Percentiles rank a stretch among this genome's conserved stretches.
phyloP scores from a whole-genome alignment of 2,113 vertebrate species.

The Ictalurus furcatus region DNA sequence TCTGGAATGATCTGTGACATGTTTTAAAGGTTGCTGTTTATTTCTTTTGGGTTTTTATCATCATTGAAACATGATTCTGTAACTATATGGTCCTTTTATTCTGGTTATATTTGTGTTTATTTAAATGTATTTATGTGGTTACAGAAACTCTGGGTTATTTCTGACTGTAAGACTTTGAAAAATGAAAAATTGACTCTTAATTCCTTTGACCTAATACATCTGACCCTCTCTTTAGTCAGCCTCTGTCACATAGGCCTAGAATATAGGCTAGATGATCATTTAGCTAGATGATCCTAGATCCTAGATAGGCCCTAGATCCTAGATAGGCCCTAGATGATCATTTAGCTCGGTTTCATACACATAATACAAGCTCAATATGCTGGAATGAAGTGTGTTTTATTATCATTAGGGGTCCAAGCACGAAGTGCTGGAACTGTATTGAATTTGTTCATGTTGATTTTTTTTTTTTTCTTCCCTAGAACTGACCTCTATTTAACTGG shows the following conservation, averaged over 20 bases:
- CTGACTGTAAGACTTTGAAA: too few species aligned
- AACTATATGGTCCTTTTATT: neutral
- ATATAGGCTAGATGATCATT: neutral
- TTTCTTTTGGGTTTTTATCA: neutral
- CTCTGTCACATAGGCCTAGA: neutral
- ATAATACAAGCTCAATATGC: too few species aligned
- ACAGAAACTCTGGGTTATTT: neutral
- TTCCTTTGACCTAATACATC: neutral
- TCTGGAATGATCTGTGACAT: neutral
- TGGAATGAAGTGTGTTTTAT: neutral
- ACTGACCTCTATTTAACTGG: too few species aligned
- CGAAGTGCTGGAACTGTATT: neutral
- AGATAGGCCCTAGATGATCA: neutral
- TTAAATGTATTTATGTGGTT: neutral
- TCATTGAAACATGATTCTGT: neutral
- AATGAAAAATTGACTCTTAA: too few species aligned
- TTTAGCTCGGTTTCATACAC: neutral
- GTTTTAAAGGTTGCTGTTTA: neutral
- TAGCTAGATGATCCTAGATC: neutral
- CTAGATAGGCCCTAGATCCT: neutral
- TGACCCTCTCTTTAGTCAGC: neutral
- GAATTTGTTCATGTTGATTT: neutral
- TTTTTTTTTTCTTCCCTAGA: neutral
- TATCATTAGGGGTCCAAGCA: neutral
- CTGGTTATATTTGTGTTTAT: neutral